These are phyloP conservation scores for Drosophila phalerata DNA, from an alignment of 2,888 invertebrate species.

Conservation along the genomic window DNA sequence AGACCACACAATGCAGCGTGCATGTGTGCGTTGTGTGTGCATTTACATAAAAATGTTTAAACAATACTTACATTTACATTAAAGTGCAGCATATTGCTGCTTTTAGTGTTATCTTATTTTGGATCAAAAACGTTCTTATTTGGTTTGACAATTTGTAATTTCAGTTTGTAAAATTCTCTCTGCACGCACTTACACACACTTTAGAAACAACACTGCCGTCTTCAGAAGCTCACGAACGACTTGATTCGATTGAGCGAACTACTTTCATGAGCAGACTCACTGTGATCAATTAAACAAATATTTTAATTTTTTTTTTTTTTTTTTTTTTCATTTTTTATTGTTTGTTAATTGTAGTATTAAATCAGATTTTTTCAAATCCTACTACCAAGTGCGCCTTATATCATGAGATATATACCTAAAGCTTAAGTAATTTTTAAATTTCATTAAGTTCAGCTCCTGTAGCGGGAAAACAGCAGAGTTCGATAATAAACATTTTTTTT, in stretches of 20 bases:
- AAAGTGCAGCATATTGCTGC: conserved; percentile 45
- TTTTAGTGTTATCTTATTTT: conserved; percentile 48
- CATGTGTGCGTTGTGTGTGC: conserved; percentile 31
- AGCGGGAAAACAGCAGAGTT: neutral
- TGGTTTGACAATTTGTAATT: conserved; percentile 54
- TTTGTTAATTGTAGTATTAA: too few species aligned
- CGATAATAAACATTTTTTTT: too few species aligned
- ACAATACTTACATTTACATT: conserved; percentile 47
- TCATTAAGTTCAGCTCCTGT: neutral
- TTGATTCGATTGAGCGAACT: neutral
- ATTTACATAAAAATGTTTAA: conserved; percentile 35
- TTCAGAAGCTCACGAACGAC: neutral
- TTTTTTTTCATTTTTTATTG: too few species aligned
- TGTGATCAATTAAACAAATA: neutral
- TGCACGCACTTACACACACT: conserved; percentile 55
- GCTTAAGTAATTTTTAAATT: neutral
- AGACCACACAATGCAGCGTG: conserved; percentile 55
- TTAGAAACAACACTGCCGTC: conserved; percentile 54
- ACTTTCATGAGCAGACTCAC: neutral
- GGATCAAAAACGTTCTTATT: conserved; percentile 60
- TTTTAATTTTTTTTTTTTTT: neutral
- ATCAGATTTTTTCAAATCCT: too few species aligned
- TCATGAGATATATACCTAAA: neutral
- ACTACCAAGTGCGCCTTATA: too few species aligned
- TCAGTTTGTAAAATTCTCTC: conserved; percentile 58